Conservation (phyloP, 2,888 invertebrate genomes). For the Tyria jacobaeae region DNA sequence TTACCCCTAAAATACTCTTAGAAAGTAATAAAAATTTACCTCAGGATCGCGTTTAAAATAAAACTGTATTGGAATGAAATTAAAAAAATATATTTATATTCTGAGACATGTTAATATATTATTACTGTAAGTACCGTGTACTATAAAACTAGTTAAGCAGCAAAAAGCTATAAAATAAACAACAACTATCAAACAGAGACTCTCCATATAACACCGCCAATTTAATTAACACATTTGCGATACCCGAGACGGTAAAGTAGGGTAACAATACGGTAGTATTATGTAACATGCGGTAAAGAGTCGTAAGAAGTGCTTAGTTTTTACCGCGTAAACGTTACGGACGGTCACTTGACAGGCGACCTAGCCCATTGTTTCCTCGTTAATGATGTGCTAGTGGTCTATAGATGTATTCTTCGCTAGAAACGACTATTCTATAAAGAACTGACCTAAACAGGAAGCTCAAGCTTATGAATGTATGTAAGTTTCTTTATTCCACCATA, state of each 20-base stretch:
- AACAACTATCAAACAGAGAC: slow-evolving; percentile 5
- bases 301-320: slow-evolving; percentile 29
- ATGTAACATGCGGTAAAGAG: slow-evolving; percentile 18
- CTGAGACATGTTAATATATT: too few relatives aligned
- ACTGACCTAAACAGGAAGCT: too few relatives aligned
- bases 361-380: slow-evolving; percentile 54
- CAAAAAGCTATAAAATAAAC: background rate
- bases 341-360: slow-evolving; percentile 34
- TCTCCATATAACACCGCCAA: slow-evolving; percentile 13
- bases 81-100: too few relatives aligned
- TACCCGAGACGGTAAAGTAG: slow-evolving; percentile 10
- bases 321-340: slow-evolving; percentile 36
- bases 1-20: too few relatives aligned
- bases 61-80: too few relatives aligned
- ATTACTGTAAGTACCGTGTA: background rate
- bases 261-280: slow-evolving; percentile 19
- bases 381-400: slow-evolving; percentile 44
- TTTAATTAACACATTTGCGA: slow-evolving; percentile 17
- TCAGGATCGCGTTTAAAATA: too few relatives aligned
- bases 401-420: slow-evolving; percentile 21
- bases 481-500: too few relatives aligned
- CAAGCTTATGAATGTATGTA: too few relatives aligned
- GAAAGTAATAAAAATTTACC: too few relatives aligned
- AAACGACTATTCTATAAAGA: too few relatives aligned
- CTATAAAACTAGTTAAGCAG: background rate